Conservation (phyloP, 2,797 vertebrate species). For the Avahi laniger region DNA sequence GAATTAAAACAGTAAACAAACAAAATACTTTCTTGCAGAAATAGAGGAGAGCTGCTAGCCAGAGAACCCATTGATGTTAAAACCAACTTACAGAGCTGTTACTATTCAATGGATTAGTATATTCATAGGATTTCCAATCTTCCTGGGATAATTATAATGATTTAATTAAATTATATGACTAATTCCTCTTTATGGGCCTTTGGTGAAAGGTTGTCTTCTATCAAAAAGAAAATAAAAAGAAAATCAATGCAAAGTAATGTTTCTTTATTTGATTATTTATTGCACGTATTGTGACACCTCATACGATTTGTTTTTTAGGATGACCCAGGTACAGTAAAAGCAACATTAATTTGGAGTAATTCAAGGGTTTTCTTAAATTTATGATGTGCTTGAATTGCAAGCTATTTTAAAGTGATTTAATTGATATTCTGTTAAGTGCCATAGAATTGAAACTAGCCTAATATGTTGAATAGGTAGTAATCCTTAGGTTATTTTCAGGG, state of each 20-base stretch:
- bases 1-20: neutral
- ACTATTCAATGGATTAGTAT: neutral
- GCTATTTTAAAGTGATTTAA: constrained; percentile 9
- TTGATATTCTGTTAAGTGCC: neutral
- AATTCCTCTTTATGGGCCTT: neutral
- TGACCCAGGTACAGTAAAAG: neutral
- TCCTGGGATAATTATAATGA: neutral
- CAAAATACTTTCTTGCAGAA: neutral
- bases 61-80: neutral
- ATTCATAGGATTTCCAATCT: neutral
- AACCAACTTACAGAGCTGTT: neutral
- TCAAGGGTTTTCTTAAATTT: neutral
- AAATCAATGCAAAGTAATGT: neutral
- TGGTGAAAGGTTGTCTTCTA: constrained; percentile 26
- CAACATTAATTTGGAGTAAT: neutral
- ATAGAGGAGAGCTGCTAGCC: neutral
- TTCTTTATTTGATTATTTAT: neutral
- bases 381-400: neutral
- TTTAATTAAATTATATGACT: constrained; percentile 1
- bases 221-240: neutral
- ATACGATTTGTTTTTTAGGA: neutral
- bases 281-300: neutral
- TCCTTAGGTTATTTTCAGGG: neutral
- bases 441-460: neutral
- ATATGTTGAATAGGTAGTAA: neutral